Evolutionary conservation across 2,888 invertebrate genomes (phyloP), one percentile per base, ranked within the genome.

Genomic region (Trisateles emortualis): DNA sequence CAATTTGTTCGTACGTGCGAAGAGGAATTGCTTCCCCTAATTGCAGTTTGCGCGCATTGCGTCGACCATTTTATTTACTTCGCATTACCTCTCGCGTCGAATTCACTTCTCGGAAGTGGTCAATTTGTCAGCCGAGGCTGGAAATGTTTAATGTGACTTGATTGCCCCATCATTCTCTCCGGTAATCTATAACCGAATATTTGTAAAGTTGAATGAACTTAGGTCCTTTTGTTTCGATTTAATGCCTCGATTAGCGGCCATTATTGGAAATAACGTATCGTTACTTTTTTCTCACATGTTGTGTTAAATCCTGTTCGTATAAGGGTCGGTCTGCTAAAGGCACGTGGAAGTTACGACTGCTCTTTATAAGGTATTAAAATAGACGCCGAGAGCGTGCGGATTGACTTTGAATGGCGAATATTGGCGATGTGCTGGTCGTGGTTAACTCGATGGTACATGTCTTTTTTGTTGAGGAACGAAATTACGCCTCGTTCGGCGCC

Each of bases 1-100:
- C 86, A 91, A 92, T 92, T 91, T 90, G 83, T 83, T 69, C 81
- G 87, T 89, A 91, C 90, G 91, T 90, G 91, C 86, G 83, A 88
- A 86, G 73, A 81, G 77, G 82, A 81, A 83, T 86, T 82, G 84
- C 85, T 79, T 84, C 68, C 75, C 82, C 75, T 90, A 88, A 91
- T 90, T 89, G 84, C 70, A 61, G 73, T 64, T 59, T 68, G 67
- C 64, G 70, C 70, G 67, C 66, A 68, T 66, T 63, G 69, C 65
- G 63, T 71, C 65, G 67, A 67, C 70, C 75, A 72, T 78, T 82
- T 81, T 79, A 80, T 80, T 83, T 76, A 65, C 63, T 73, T 64
- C 76, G 63, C 55, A 74, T 77, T 76, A 72, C 62, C 68, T 72
- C 68, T 78, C 68, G 57, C 69, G 64, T 77, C 73, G 68, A 83